Evolutionary conservation across 53 echinoderm and acorn worm genomes (phyloP).

Genomic region (Mesocentrotus franciscanus): DNA sequence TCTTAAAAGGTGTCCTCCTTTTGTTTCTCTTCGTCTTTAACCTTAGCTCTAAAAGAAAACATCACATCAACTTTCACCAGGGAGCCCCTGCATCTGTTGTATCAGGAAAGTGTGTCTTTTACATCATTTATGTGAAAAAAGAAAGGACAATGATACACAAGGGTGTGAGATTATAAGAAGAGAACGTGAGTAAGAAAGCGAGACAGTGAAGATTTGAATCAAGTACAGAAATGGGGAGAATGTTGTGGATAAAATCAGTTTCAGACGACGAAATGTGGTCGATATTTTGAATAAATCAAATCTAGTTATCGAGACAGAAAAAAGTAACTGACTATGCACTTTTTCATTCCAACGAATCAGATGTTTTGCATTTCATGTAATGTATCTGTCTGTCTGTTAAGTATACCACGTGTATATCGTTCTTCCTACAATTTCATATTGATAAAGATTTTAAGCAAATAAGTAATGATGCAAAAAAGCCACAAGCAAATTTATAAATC

Average conservation of each 20-base stretch:
- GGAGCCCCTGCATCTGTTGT: not conserved
- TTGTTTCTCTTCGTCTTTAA: not conserved
- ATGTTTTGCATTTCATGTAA: not conserved
- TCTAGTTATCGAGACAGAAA: not conserved
- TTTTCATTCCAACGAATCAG: not conserved
- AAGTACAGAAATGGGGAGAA: not conserved
- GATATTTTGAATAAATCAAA: not conserved
- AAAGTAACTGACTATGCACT: not conserved
- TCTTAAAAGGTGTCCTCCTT: not conserved
- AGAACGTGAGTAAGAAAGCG: not conserved
- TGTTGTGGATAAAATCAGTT: not conserved
- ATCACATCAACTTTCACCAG: not conserved
- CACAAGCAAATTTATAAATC: too few species aligned
- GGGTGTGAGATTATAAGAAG: not conserved
- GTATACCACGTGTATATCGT: too few species aligned
- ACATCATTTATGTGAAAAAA: not conserved
- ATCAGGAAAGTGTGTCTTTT: not conserved
- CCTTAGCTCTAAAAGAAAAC: not conserved
- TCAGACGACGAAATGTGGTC: not conserved
- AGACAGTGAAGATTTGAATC: not conserved
- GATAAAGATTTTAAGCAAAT: too few species aligned
- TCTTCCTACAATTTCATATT: too few species aligned
- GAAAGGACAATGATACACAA: not conserved
- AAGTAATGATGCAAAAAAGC: too few species aligned
- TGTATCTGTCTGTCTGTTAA: not conserved